These are phyloP conservation scores for Pachydiplax longipennis DNA, from an alignment of 2,888 invertebrate genomes.

Conservation along the genomic window DNA sequence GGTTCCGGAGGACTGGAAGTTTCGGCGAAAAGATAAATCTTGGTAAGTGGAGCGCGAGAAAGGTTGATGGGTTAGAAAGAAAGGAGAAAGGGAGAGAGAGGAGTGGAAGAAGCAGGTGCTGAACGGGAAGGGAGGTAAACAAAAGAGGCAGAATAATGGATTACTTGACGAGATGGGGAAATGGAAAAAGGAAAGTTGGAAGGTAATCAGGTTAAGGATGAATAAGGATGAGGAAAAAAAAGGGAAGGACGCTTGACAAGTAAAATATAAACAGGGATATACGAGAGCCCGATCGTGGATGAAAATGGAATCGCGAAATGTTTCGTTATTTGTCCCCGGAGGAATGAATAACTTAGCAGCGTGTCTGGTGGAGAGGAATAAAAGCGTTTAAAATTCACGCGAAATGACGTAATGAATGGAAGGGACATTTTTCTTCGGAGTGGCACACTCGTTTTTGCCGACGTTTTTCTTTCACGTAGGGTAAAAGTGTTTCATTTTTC, in stretches of 20 bases:
- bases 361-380: too few species aligned
- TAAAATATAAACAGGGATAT: neutral
- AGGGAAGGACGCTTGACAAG: neutral
- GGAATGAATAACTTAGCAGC: too few species aligned
- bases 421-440: too few species aligned
- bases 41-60: neutral
- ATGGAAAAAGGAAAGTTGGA: neutral
- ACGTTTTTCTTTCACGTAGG: too few species aligned
- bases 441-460: too few species aligned
- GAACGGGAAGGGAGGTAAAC: neutral
- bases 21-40: neutral
- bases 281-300: too few species aligned
- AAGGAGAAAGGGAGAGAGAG: too few species aligned
- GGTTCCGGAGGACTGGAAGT: neutral
- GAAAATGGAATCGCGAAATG: too few species aligned
- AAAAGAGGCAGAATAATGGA: neutral
- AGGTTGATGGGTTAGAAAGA: neutral
- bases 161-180: neutral
- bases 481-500: too few species aligned
- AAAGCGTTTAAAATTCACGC: too few species aligned
- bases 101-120: neutral
- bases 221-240: neutral
- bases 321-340: too few species aligned
- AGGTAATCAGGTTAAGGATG: neutral
- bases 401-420: too few species aligned